phyloP scores from a whole-genome alignment of 2,888 invertebrate genomes.

The Andrena praecox region DNA sequence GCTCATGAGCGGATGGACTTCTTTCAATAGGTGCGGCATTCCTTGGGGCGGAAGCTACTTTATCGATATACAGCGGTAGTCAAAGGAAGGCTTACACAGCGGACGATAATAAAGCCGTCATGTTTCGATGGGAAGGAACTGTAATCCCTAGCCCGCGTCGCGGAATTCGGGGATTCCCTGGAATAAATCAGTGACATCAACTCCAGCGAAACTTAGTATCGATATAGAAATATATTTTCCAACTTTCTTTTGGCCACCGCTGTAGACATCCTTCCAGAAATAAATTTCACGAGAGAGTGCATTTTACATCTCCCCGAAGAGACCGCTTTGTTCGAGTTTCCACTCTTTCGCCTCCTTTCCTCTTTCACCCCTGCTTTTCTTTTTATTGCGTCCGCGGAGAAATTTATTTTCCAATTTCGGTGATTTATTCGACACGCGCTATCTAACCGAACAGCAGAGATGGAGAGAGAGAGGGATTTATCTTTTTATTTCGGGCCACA shows the following conservation, averaged over 20 bases:
- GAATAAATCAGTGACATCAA: too few species aligned
- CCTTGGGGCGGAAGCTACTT: constrained; percentile 38
- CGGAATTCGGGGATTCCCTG: too few species aligned
- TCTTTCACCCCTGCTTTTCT: not conserved
- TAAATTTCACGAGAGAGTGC: constrained; percentile 44
- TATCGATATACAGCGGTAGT: constrained; percentile 31
- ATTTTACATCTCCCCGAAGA: constrained; percentile 32
- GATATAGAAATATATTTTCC: too few species aligned
- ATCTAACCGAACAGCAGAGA: constrained; percentile 1
- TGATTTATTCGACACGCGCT: constrained; percentile 42
- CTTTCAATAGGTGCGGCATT: constrained; percentile 9
- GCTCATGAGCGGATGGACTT: constrained; percentile 31
- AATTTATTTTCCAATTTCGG: constrained; percentile 47
- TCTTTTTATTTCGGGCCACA: constrained; percentile 16
- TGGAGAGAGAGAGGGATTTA: constrained; percentile 7
- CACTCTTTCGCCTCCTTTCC: not conserved
- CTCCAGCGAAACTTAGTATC: too few species aligned
- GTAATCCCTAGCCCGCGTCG: too few species aligned
- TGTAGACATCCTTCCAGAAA: constrained; percentile 43
- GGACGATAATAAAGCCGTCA: too few species aligned
- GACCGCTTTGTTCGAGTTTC: constrained; percentile 28
- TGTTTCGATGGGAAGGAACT: too few species aligned
- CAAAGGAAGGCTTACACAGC: too few species aligned
- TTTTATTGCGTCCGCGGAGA: constrained; percentile 18
- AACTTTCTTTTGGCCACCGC: not conserved